Evolutionary conservation across 2,113 vertebrate species (phyloP), one percentile per base, ranked within the genome.

Genomic region (Anguilla rostrata): DNA sequence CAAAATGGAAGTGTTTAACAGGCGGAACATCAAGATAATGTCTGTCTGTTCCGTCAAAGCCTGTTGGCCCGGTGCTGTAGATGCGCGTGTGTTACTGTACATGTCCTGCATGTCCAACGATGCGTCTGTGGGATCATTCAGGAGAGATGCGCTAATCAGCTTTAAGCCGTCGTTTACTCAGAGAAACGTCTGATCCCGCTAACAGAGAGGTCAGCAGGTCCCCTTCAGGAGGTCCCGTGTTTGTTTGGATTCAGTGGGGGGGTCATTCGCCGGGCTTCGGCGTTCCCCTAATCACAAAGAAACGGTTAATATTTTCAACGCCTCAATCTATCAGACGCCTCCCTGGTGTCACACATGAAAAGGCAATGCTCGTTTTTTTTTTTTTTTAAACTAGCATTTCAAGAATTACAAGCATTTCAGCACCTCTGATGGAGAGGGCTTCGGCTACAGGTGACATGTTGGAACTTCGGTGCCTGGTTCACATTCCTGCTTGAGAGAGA

Each of bases 301-400:
- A 60, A 83, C 57, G 29, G n/a, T 83, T 57, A 18, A 83, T 63
- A 83, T 39, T 83, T 83, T 83, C 49, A 83, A 83, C 82, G 57
- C n/a, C 22, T 39, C 53, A 3, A 60, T 83, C 57, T 83, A 83
- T 63, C 49, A 83, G 39, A 18, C 18, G 82, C 29, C 57, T 34
- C 56, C 14, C 49, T 39, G 40, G 16, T 60, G 82, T 63, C 82
- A 83, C 39, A 56, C n/a, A 39, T 83, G 53, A 83, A 83, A 53
- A 63, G 53, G n/a, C 29, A 34, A 39, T 34, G 16, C 57, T 83
- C 60, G 3, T 83, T n/a, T 49, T 79, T 39, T 53, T 53, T 60
- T 60, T 60, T 60, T 60, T 20, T 60, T 20, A 22, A 20, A 83
- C 82, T 83, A 20, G 57, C 53, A 83, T 83, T 83, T 83, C 53